Base-by-base conservation (phyloP, 1,140 invertebrate species). In the Drosophila azteca region DNA sequence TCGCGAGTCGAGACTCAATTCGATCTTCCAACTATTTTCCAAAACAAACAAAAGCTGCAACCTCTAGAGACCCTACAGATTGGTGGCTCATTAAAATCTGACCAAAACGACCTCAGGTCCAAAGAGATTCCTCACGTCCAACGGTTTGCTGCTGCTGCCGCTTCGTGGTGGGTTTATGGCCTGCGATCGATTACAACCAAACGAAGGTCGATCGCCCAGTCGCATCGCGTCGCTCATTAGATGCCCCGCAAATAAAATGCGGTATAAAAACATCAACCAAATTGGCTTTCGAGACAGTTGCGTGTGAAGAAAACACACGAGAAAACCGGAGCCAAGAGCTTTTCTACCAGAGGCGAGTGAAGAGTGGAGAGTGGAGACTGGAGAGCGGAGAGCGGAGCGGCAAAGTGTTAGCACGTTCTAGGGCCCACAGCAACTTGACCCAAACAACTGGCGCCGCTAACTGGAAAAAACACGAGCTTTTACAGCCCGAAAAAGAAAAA, bases 111-210 rank as follows among this genome's bases (percentile, higher is more conserved):
- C 82, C 77, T 75, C 62, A 52, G 46, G 31, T 29, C 45, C 54
- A 62, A 52, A 75, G 65, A 78, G 82, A 87, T 82, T 85, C 83
- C 78, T 75, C 65, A 52, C 46, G 41, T 26, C 41, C 44, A 29
- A 5, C 11, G 35, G 1, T 39, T 6, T 31, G 24, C 24, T 58
- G 53, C 77, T 39, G 61, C 85, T 31, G 24, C 24, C 53, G 53
- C 77, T 39, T 64, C 85, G 82, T 77, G 85, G 83, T 87, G 74
- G 82, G 82, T 88, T 87, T 88, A 87, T 88, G 71, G 71, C 67
- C 65, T 17, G 67, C 60, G 65, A 58, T 57, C 78, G 83, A 79
- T 87, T 87, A 87, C 83, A 87, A 83, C 67, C 35, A 39, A 57
- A 57, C 79, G 83, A 87, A 87, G 83, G 83, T 79, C 83, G 83